Evolutionary conservation across 1,140 invertebrate genomes (phyloP).

Genomic region (Metaphire vulgaris): DNA sequence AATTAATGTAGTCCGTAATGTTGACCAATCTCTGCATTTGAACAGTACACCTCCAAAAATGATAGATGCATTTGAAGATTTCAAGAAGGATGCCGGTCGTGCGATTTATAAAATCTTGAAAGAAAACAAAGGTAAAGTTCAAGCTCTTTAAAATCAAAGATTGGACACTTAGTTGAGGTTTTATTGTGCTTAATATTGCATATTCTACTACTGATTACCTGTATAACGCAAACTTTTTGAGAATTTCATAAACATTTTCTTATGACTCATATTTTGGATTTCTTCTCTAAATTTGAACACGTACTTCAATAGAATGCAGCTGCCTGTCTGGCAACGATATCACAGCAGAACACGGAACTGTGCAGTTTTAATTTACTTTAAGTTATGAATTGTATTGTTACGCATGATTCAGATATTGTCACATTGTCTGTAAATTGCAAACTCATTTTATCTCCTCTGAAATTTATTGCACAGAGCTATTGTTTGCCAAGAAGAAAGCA

Average conservation of each 20-base stretch:
- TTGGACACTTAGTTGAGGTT: not conserved
- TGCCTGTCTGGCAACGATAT: not conserved
- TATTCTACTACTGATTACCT: not conserved
- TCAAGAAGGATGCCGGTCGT: conserved; percentile 48
- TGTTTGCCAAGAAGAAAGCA: conserved; percentile 46
- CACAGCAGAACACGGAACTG: not conserved
- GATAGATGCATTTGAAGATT: conserved; percentile 51
- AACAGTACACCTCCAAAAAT: conserved; percentile 46
- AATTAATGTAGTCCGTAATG: not conserved
- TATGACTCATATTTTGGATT: not conserved
- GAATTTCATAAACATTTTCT: not conserved
- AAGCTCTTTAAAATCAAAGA: too few species aligned
- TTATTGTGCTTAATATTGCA: not conserved
- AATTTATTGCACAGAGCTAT: conserved; percentile 39
- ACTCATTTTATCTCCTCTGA: not conserved
- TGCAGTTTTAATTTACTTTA: not conserved
- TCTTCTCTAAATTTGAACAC: too few species aligned
- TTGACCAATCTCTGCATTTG: not conserved
- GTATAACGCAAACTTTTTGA: not conserved
- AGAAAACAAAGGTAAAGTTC: conserved; percentile 50
- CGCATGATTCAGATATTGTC: not conserved
- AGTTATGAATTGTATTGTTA: not conserved
- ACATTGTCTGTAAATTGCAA: not conserved
- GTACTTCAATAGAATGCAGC: too few species aligned
- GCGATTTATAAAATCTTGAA: conserved; percentile 50